A percentile compares a stretch with the other conserved stretches of the same genome.
Conservation (phyloP, 2,113 vertebrate species). For the Neolamprologus kungweensis region DNA sequence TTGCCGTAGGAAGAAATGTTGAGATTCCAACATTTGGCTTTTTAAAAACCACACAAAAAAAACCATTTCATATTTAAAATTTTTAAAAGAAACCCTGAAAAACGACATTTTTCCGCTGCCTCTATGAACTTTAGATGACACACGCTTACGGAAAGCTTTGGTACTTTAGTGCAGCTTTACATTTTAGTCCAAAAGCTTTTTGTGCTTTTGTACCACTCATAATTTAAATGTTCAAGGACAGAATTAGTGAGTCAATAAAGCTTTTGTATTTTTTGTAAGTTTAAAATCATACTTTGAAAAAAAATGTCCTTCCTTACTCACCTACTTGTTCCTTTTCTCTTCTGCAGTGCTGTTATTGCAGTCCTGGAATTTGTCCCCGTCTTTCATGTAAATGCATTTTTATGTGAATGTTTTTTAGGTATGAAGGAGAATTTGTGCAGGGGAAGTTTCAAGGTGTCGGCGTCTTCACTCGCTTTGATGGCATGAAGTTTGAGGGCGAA, state of each 20-base stretch:
- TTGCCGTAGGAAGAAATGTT: background rate
- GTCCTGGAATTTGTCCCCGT: background rate
- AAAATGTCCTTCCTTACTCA: background rate
- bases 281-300: background rate
- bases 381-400: background rate
- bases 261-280: background rate
- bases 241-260: background rate
- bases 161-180: background rate
- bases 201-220: background rate
- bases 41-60: background rate
- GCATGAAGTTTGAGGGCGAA: conserved; percentile 95
- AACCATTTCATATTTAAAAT: background rate
- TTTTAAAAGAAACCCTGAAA: background rate
- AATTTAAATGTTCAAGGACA: background rate
- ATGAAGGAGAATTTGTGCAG: conserved; percentile 94
- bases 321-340: background rate
- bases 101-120: background rate
- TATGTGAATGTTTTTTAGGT: conserved; percentile 66
- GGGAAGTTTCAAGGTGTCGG: conserved; percentile 93
- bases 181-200: background rate
- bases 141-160: background rate
- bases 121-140: background rate
- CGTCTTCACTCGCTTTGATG: conserved; percentile 88
- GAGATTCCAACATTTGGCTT: background rate
- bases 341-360: background rate